These are phyloP conservation scores for Anableps anableps DNA, from an alignment of 2,797 vertebrate genomes.

Conservation along the genomic window DNA sequence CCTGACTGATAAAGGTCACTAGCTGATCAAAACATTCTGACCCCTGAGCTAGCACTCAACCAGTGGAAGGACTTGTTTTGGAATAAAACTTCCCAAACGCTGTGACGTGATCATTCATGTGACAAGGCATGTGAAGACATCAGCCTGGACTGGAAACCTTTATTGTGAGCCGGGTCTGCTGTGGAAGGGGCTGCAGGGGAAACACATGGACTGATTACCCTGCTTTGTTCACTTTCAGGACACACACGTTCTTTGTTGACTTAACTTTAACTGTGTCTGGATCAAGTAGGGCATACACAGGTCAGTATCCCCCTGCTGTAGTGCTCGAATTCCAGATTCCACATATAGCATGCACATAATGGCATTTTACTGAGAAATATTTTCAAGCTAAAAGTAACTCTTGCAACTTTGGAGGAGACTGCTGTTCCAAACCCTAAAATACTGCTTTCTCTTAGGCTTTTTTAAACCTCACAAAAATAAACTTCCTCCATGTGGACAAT, in stretches of 20 bases:
- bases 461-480: not conserved
- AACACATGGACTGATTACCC: conserved; percentile 39
- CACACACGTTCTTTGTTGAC: conserved; percentile 26
- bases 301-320: conserved; percentile 1
- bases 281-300: not conserved
- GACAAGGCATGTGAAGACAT: conserved; percentile 39
- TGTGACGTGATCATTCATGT: conserved; percentile 1
- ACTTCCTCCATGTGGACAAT: not conserved
- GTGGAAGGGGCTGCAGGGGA: conserved; percentile 16
- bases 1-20: not conserved
- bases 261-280: conserved; percentile 13
- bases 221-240: conserved; percentile 16
- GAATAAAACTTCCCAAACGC: conserved; percentile 2
- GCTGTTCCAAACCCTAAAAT: not conserved
- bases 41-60: not conserved
- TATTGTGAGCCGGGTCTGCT: conserved; percentile 14
- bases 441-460: not conserved
- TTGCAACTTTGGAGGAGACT: no score
- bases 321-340: not conserved
- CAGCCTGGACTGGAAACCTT: conserved; percentile 21
- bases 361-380: not conserved
- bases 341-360: not conserved
- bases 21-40: not conserved
- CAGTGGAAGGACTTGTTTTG: not conserved
- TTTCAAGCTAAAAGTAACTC: not conserved